These are phyloP conservation scores for Ascaphus truei DNA, from an alignment of 2,113 vertebrate species.

Conservation along the genomic window DNA sequence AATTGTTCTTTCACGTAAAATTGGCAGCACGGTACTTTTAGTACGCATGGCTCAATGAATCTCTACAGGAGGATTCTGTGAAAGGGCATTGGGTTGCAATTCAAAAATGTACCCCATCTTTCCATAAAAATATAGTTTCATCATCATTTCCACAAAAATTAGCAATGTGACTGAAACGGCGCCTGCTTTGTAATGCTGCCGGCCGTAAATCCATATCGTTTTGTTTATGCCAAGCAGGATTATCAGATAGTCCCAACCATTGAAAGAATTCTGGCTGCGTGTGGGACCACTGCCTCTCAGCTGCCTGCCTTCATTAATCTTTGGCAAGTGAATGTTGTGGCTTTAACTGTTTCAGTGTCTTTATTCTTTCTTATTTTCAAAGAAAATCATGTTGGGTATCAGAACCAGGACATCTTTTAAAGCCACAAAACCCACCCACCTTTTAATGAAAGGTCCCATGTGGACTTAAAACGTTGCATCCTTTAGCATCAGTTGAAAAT, in stretches of 20 bases:
- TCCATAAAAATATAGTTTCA: background rate
- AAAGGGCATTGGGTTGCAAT: background rate
- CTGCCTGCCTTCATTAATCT: background rate
- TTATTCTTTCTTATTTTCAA: too few species aligned
- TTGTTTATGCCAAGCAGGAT: slow-evolving; percentile 5
- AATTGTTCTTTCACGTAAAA: background rate
- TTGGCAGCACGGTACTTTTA: background rate
- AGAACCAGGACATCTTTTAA: too few species aligned
- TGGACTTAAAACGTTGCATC: too few species aligned
- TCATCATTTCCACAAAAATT: background rate
- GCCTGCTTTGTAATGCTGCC: background rate
- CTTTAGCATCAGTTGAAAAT: too few species aligned
- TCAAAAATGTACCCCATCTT: background rate
- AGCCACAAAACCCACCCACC: too few species aligned
- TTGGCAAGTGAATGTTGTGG: background rate
- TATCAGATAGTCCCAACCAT: background rate
- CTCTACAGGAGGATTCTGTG: background rate
- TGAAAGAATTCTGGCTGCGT: background rate
- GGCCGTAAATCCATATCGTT: background rate
- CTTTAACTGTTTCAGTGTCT: background rate
- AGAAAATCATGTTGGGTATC: too few species aligned
- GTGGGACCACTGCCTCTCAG: background rate
- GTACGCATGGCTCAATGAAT: too few species aligned
- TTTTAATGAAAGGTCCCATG: too few species aligned
- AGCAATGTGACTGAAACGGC: background rate